A percentile compares a stretch with the other conserved stretches of the same genome.
These are phyloP conservation scores for Glyphotaelius pellucidus DNA, from an alignment of 2,888 invertebrate genomes.

Conservation along the genomic window DNA sequence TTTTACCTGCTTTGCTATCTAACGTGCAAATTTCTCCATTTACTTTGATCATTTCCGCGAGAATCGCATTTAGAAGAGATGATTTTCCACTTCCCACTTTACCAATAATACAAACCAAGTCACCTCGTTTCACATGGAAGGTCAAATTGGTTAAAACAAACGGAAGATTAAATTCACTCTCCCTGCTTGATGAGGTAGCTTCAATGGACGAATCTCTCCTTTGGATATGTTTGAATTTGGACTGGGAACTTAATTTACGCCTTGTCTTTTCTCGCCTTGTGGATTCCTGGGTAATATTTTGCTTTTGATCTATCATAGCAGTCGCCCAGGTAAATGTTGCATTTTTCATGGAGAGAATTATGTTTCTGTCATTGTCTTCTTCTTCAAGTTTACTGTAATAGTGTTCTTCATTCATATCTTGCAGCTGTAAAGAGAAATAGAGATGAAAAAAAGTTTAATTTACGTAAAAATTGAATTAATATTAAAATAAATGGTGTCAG, in stretches of 20 bases:
- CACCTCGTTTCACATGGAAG: slow-evolving; percentile 79
- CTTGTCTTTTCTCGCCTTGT: slow-evolving; percentile 69
- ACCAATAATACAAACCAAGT: slow-evolving; percentile 92
- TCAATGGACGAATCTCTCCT: slow-evolving; percentile 70
- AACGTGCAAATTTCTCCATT: slow-evolving; percentile 84
- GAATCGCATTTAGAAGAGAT: slow-evolving; percentile 88
- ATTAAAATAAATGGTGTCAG: not conserved
- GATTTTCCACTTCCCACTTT: slow-evolving; percentile 95
- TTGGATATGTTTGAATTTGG: slow-evolving; percentile 68
- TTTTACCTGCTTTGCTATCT: slow-evolving; percentile 80
- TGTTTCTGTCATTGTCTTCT: slow-evolving; percentile 76
- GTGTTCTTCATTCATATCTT: slow-evolving; percentile 79
- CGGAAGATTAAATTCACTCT: slow-evolving; percentile 66
- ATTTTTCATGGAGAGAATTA: slow-evolving; percentile 78
- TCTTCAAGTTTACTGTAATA: slow-evolving; percentile 80
- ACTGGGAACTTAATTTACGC: slow-evolving; percentile 41
- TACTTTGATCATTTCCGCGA: slow-evolving; percentile 88
- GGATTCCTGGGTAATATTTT: slow-evolving; percentile 76
- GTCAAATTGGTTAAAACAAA: slow-evolving; percentile 72
- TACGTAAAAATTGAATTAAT: not conserved
- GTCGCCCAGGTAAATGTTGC: slow-evolving; percentile 81
- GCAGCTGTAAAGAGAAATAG: slow-evolving; percentile 74
- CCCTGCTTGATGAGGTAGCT: slow-evolving; percentile 41
- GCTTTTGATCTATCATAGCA: slow-evolving; percentile 70
- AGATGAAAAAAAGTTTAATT: not conserved